These are phyloP conservation scores for Clanis bilineata DNA, from an alignment of 2,888 invertebrate species.

Conservation along the genomic window DNA sequence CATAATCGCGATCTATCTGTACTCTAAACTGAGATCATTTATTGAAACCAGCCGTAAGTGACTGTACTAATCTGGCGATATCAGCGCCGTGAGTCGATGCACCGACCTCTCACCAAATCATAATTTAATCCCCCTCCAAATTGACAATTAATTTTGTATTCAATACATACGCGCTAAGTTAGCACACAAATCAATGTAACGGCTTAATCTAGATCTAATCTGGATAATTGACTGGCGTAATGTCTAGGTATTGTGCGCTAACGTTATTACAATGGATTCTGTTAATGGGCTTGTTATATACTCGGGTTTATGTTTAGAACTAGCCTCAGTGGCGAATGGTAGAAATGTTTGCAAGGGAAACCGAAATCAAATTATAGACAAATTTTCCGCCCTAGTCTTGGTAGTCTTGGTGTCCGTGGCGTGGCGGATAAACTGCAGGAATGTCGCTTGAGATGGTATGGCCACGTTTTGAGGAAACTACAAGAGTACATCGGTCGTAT, in stretches of 20 bases:
- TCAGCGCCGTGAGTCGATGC: background rate
- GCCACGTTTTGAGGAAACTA: no score
- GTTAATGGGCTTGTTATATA: background rate
- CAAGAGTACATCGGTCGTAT: no score
- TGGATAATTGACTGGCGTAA: conserved; percentile 21
- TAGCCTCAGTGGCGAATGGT: no score
- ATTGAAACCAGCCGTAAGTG: no score
- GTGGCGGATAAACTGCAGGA: no score
- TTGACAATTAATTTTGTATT: conserved; percentile 21
- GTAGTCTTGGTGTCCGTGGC: no score
- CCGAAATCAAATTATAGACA: no score
- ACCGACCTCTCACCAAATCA: conserved; percentile 12
- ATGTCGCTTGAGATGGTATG: no score
- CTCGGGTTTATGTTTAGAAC: background rate
- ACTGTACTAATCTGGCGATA: background rate
- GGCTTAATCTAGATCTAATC: conserved; percentile 22
- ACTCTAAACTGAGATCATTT: no score
- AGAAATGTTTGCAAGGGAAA: no score
- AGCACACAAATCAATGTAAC: conserved; percentile 18
- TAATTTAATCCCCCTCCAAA: conserved; percentile 21
- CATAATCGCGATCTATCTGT: no score
- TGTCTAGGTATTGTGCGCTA: background rate
- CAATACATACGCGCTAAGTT: conserved; percentile 15
- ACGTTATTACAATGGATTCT: background rate
- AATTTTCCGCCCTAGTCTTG: no score